These are phyloP conservation scores for Gisinianus flammeolus DNA, from an alignment of 2,888 invertebrate genomes.

Conservation along the genomic window DNA sequence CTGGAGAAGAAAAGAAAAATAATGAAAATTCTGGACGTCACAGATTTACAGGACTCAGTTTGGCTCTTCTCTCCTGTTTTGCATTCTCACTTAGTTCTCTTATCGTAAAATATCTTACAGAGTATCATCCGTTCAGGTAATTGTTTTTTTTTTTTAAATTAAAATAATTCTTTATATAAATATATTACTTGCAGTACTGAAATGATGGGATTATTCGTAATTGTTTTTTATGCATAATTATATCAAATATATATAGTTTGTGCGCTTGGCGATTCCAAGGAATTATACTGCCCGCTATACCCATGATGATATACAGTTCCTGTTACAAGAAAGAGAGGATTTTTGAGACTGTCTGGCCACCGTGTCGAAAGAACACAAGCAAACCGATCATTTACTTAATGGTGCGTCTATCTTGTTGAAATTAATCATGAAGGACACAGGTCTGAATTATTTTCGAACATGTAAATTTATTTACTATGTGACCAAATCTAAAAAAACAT, in stretches of 20 bases:
- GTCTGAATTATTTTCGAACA: neutral
- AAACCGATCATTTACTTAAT: constrained; percentile 18
- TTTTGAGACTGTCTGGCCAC: constrained; percentile 36
- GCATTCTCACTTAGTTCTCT: constrained; percentile 46
- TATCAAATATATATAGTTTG: too few relatives aligned
- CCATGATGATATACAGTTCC: constrained; percentile 39
- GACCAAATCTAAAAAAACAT: neutral
- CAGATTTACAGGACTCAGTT: constrained; percentile 30
- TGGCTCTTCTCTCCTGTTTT: constrained; percentile 43
- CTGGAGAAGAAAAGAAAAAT: neutral
- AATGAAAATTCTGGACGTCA: neutral
- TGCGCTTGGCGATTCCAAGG: constrained; percentile 48
- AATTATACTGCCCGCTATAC: constrained; percentile 45
- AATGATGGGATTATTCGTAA: too few relatives aligned
- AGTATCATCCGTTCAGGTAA: constrained; percentile 51
- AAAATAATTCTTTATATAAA: too few relatives aligned
- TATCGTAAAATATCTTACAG: constrained; percentile 49
- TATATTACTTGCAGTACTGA: too few relatives aligned
- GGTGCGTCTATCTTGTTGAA: constrained; percentile 18
- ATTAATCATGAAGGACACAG: neutral
- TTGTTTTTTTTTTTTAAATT: too few relatives aligned
- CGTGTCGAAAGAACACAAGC: neutral
- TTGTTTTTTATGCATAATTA: too few relatives aligned
- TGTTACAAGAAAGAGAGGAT: constrained; percentile 24
- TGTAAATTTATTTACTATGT: too few relatives aligned